These are phyloP conservation scores for Stenichneumon culpator DNA, from an alignment of 2,888 invertebrate species.

Conservation along the genomic window DNA sequence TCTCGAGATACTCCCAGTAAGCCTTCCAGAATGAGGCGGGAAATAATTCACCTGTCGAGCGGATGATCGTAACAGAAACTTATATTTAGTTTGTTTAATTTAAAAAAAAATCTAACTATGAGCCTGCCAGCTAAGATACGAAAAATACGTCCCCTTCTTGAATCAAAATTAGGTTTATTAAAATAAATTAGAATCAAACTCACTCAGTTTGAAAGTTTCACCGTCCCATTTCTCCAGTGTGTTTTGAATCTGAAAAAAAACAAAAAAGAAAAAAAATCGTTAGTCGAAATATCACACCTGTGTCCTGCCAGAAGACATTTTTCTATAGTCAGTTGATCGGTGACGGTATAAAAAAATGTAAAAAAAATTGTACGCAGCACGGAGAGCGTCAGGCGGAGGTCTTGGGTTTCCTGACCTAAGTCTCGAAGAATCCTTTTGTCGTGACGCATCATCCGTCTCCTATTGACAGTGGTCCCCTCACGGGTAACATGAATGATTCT, in stretches of 20 bases:
- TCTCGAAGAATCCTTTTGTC: conserved; percentile 72
- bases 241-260: conserved; percentile 80
- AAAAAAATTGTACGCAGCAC: neutral
- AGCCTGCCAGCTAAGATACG: neutral
- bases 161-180: neutral
- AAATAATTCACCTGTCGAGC: conserved; percentile 86
- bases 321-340: conserved; percentile 32
- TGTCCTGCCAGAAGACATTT: conserved; percentile 20
- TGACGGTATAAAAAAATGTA: conserved; percentile 14
- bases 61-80: conserved; percentile 30
- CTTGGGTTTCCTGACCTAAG: conserved; percentile 70
- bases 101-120: neutral
- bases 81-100: neutral
- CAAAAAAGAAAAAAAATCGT: conserved; percentile 63
- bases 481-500: conserved; percentile 41
- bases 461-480: conserved; percentile 32
- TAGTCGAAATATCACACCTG: neutral
- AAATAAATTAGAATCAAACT: conserved; percentile 70
- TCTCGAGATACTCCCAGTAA: conserved; percentile 89
- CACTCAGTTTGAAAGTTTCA: conserved; percentile 80
- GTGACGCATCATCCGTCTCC: conserved; percentile 28
- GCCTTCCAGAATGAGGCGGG: conserved; percentile 89
- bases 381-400: conserved; percentile 27
- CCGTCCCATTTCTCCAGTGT: conserved; percentile 81
- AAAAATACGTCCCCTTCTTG: neutral